A percentile compares a stretch with the other conserved stretches of the same genome.
Evolutionary conservation across 2,113 vertebrate species (phyloP).

Genomic region (Rhodinocichla rosea): DNA sequence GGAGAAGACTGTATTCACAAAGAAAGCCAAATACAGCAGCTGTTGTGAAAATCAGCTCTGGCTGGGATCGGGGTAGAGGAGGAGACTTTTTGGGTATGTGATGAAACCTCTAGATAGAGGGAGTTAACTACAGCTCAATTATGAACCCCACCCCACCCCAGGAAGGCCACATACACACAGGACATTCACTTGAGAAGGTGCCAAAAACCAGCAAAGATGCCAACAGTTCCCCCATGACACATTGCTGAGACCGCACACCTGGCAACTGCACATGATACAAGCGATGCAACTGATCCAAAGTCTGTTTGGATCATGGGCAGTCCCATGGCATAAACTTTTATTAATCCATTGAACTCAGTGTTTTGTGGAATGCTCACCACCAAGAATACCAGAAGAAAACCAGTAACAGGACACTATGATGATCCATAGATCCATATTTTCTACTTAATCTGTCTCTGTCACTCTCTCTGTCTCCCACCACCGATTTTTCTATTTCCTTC

Average conservation of each 20-base stretch:
- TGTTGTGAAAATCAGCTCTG: background rate
- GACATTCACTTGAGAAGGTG: background rate
- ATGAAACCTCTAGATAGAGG: too few relatives aligned
- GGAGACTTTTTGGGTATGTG: background rate
- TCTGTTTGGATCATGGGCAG: too few relatives aligned
- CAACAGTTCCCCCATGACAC: rapidly evolving
- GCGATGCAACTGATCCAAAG: rapidly evolving
- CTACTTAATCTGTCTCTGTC: background rate
- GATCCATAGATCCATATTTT: background rate
- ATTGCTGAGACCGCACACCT: rapidly evolving
- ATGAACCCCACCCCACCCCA: too few relatives aligned
- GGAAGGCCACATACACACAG: background rate
- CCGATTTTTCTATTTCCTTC: background rate
- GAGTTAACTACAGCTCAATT: background rate
- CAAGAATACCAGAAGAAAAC: background rate
- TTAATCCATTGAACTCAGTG: background rate
- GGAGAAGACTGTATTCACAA: background rate
- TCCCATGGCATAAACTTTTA: background rate
- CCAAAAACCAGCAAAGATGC: background rate
- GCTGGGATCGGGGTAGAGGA: rapidly evolving
- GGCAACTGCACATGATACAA: background rate
- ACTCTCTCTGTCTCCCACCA: background rate
- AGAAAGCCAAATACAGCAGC: background rate
- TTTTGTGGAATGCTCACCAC: background rate
- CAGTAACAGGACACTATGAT: background rate